Conservation (phyloP, 2,888 invertebrate species). For the Plemyria rubiginata region DNA sequence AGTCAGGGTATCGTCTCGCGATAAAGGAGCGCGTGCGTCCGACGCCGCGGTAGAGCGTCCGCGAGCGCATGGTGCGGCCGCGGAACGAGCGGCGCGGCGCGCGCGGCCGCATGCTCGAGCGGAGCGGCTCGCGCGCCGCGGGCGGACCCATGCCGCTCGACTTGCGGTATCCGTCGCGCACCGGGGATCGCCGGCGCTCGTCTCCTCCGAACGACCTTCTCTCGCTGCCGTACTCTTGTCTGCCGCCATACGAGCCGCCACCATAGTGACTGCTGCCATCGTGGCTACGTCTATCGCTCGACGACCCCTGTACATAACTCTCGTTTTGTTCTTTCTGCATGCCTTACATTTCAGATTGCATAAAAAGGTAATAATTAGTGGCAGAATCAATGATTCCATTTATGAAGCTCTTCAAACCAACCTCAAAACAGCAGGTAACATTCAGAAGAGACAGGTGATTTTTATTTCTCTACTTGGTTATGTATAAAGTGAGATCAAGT, state of each 20-base stretch:
- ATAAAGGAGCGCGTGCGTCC: conserved; percentile 81
- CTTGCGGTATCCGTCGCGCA: conserved; percentile 79
- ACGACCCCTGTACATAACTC: conserved; percentile 83
- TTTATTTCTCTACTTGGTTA: conserved; percentile 14
- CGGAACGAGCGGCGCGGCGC: conserved; percentile 83
- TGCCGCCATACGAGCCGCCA: conserved; percentile 81
- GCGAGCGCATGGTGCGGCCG: conserved; percentile 82
- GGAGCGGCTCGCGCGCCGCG: conserved; percentile 77
- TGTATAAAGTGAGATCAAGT: conserved; percentile 15
- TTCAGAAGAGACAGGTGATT: conserved; percentile 11
- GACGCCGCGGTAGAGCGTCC: conserved; percentile 82
- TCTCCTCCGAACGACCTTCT: conserved; percentile 80
- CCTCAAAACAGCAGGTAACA: conserved; percentile 5
- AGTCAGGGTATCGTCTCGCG: conserved; percentile 70
- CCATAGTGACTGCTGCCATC: conserved; percentile 84
- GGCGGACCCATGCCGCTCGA: conserved; percentile 80
- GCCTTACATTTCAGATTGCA: conserved; percentile 49
- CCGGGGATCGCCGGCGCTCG: conserved; percentile 84
- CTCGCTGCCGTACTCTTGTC: conserved; percentile 84
- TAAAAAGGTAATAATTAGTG: conserved; percentile 30
- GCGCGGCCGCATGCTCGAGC: conserved; percentile 75
- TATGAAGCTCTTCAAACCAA: conserved; percentile 10
- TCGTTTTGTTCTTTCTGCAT: conserved; percentile 68
- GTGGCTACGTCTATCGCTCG: conserved; percentile 84
- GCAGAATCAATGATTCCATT: conserved; percentile 16